Evolutionary conservation across 2,797 vertebrate species (phyloP), one percentile per base, ranked within the genome.

Genomic region (Clarias fuscus): DNA sequence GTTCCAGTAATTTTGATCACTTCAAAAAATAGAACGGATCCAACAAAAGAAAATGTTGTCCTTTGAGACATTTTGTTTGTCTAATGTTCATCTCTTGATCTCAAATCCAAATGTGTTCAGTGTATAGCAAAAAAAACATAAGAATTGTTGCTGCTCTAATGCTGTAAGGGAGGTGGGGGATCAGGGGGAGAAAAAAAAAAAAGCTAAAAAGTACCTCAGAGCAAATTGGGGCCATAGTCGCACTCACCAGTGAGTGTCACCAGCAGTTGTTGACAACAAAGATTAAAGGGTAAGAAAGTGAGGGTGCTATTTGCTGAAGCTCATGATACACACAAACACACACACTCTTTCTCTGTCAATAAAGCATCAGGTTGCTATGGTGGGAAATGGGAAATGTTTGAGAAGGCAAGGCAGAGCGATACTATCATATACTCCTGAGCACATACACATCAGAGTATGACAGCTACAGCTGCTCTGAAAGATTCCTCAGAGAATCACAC

Each of bases 321-420:
- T 78, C 48, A 78, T 24, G 17, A 43, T 20, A 65, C 61, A 71
- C 48, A 24, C 67, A 6, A 27, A 68, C 33, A 40, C 17, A 71
- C 68, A 71, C 71, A 73, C 71, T 14, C 24, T 30, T 27, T 27
- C 73, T 17, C 53, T 58, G 53, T 58, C n/a, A 56, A 86, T 61
- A 58, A 70, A 62, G 70, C 73, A 75, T 85, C 81, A 80, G 87
- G 89, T 86, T 90, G 85, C 85, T 67, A 87, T 90, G 84, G 85
- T 17, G 30, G 83, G 82, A 81, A 85, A 83, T 17, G 30, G 83
- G 82, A 81, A 85, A 83, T 85, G 84, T 48, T 81, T 18, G 68
- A 13, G 11, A 59, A 30, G 58, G 67, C 18, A 67, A 76, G 59
- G 62, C 79, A 84, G 27, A 85, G 84, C 22, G n/a, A 53, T 67